Evolutionary conservation across 1,140 invertebrate genomes (phyloP), one percentile per base, ranked within the genome.

Genomic region (Cherax destructor): DNA sequence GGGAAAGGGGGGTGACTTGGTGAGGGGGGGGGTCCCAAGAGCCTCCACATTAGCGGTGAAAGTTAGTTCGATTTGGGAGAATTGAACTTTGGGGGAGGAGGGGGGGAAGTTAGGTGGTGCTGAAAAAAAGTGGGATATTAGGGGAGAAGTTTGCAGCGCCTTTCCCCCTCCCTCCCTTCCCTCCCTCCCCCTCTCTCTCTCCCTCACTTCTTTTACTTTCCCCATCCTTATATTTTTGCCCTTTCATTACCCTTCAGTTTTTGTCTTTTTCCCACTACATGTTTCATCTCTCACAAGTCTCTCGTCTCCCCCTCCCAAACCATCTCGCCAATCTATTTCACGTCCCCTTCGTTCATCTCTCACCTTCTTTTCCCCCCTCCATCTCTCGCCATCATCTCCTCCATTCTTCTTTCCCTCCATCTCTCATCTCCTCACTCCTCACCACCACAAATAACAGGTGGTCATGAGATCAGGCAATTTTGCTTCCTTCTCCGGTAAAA

Each of bases 51-150:
- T 72, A 72, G 69, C n/a, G 69, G 24, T n/a, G 18, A 72, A 24
- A 72, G 69, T 72, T 72, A 72, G 69, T 72, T 72, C 69, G 69
- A 72, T 72, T 72, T 72, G 10, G 18, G 24, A 72, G 69, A 65
- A 72, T 72, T 24, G 69, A 72, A 72, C 69, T 30, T 72, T 56
- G 10, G 69, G 4, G 21, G 21, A 72, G 24, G 69, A 24, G 11
- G 10, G 10, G 21, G 69, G n/a, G 24, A 24, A 72, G 69, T 72
- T 72, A 72, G 69, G 6, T 30, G 21, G 6, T 72, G 69, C n/a
- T 72, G 21, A 72, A 72, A 72, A 21, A 72, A 72, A 72, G 69
- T 72, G 69, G 69, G 4, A 72, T n/a, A 72, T 72, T 72, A 72
- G 69, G 18, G 61, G 69, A 5, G 24, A 72, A 72, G 21, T 72